Conservation (phyloP, 2,888 invertebrate species). For the Oscheius sp. region DNA sequence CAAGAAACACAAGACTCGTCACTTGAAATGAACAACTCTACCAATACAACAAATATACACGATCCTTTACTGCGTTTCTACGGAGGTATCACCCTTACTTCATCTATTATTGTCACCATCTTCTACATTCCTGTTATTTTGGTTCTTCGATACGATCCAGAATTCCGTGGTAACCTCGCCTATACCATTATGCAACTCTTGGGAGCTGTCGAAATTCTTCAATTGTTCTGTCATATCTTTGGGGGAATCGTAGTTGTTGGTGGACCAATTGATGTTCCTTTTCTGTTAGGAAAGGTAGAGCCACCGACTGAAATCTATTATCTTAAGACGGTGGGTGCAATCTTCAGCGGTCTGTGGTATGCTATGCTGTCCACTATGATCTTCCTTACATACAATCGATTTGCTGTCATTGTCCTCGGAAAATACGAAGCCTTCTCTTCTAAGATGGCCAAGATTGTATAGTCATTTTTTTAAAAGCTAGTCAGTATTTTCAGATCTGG, state of each 20-base stretch:
- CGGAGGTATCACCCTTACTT: not conserved
- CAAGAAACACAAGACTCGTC: too few species aligned
- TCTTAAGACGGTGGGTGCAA: slow-evolving; percentile 8
- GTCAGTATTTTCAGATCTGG: slow-evolving; percentile 6
- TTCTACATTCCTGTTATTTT: not conserved
- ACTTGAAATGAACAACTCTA: too few species aligned
- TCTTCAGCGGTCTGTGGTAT: slow-evolving; percentile 27
- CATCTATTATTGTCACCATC: not conserved
- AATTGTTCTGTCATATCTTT: slow-evolving; percentile 9
- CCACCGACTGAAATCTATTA: not conserved
- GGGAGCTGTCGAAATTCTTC: slow-evolving; percentile 15
- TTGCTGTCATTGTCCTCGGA: slow-evolving; percentile 2
- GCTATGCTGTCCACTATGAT: slow-evolving; percentile 17
- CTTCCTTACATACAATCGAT: slow-evolving; percentile 13
- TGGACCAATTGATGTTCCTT: not conserved
- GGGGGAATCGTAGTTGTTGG: slow-evolving; percentile 2
- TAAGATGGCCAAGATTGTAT: not conserved
- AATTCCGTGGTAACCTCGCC: slow-evolving; percentile 1
- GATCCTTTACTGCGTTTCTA: too few species aligned
- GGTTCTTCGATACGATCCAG: slow-evolving; percentile 14
- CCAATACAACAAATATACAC: too few species aligned
- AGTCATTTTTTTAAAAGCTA: not conserved
- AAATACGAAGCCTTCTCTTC: not conserved
- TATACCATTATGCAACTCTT: slow-evolving; percentile 6
- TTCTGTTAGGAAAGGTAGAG: slow-evolving; percentile 3